Evolutionary conservation across 2,888 invertebrate genomes (phyloP).

Genomic region (Holacanthella duospinosa): DNA sequence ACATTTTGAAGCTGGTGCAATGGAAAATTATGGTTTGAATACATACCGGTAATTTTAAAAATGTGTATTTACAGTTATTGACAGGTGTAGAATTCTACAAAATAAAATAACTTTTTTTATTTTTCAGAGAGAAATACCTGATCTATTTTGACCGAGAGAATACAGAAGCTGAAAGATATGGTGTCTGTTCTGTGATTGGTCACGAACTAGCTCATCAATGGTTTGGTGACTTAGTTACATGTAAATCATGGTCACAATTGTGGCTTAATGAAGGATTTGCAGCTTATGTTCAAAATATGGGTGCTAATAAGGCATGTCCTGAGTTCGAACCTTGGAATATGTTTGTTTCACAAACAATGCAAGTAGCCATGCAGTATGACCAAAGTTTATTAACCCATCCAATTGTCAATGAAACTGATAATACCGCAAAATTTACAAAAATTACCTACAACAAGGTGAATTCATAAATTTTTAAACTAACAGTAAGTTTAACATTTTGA

Average conservation of each 20-base stretch:
- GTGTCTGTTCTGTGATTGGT: constrained; percentile 11
- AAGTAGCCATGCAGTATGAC: constrained; percentile 40
- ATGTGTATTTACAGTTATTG: too few species aligned
- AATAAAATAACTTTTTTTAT: background rate
- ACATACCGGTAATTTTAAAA: constrained; percentile 14
- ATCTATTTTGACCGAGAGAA: constrained; percentile 9
- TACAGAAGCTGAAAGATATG: constrained; percentile 12
- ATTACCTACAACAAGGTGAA: constrained; percentile 43
- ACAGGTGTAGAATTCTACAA: background rate
- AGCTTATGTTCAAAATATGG: constrained; percentile 31
- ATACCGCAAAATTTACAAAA: constrained; percentile 44
- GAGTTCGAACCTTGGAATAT: constrained; percentile 28
- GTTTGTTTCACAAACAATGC: constrained; percentile 23
- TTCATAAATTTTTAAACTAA: background rate
- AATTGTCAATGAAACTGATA: constrained; percentile 42
- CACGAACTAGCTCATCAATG: constrained; percentile 20
- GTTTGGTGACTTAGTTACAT: constrained; percentile 18
- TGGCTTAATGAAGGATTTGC: constrained; percentile 30
- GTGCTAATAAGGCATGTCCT: constrained; percentile 21
- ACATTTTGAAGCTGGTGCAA: constrained; percentile 21
- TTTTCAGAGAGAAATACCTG: constrained; percentile 9
- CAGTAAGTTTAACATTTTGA: background rate
- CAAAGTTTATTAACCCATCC: constrained; percentile 43
- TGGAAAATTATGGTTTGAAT: constrained; percentile 25
- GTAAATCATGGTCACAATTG: constrained; percentile 16